Percentiles rank a stretch among this genome's conserved stretches.
Evolutionary conservation across 1,140 invertebrate genomes (phyloP).

Genomic region (Oscheius sp.): DNA sequence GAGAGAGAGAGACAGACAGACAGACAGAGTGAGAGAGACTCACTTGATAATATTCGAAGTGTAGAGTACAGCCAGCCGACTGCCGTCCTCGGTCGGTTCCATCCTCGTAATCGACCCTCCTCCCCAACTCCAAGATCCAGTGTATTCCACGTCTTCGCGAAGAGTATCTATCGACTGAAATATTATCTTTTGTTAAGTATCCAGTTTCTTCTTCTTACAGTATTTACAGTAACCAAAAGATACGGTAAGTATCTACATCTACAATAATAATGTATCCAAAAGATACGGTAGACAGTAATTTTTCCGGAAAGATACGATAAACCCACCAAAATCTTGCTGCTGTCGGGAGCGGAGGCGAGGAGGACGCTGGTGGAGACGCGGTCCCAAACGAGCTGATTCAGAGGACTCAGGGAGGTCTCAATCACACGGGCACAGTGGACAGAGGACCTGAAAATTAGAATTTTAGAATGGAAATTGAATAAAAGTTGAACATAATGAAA

Average conservation of each 20-base stretch:
- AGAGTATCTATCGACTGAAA: neutral
- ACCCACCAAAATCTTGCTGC: neutral
- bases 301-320: neutral
- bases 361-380: neutral
- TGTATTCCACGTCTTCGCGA: neutral
- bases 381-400: neutral
- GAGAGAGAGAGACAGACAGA: too few relatives aligned
- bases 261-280: too few relatives aligned
- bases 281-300: too few relatives aligned
- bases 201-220: too few relatives aligned
- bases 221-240: too few relatives aligned
- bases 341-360: neutral
- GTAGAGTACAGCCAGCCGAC: neutral
- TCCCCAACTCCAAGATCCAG: neutral
- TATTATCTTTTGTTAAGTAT: too few relatives aligned
- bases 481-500: too few relatives aligned
- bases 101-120: neutral
- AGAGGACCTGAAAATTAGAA: neutral
- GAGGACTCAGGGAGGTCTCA: neutral
- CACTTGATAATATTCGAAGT: neutral
- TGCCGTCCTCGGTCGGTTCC: neutral
- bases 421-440: neutral
- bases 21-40: too few relatives aligned
- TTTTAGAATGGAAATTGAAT: neutral
- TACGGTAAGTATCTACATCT: too few relatives aligned